Evolutionary conservation across 2,888 invertebrate genomes (phyloP), one percentile per base, ranked within the genome.

Genomic region (Therioaphis trifolii): DNA sequence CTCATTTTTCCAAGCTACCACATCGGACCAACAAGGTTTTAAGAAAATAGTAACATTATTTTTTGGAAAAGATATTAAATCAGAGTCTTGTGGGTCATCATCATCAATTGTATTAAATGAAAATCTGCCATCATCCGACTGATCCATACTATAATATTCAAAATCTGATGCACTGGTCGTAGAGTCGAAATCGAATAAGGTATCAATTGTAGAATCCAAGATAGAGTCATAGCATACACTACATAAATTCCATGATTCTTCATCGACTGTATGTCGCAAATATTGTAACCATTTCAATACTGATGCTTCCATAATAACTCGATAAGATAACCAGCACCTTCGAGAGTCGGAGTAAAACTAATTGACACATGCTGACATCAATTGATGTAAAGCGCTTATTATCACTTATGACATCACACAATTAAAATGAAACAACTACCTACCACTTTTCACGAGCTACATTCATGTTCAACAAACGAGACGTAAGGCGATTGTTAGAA

Each of bases 251-350:
- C 35, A 49, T 2, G 63, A 35, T 35, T 72, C 72, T 52, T 82
- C 82, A 4, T 49, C 61, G 0, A 74, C 74, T 14, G 82, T 74
- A 24, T 82, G 18, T 2, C 82, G 71, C 14, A 82, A 14, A 61
- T 21, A 46, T 72, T 74, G 82, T n/a, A 82, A 72, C 82, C 82
- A 82, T 63, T 21, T 74, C 12, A 82, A 61, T 14, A 82, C 82
- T 49, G 63, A 63, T n/a, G 82, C 82, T 61, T 82, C 82, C 82
- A 82, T 82, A 14, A n/a, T 24, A 24, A 43, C 43, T 27, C 27
- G 27, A 55, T 35, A 76, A 43, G 61, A 27, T 29, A 61, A 35
- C 68, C 14, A 40, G 55, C 63, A 24, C 49, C 63, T 63, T 63
- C 24, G 40, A 29, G 18, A 72, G 63, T 24, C 7, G 18, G 4